Percentiles rank a stretch among this genome's conserved stretches.
Evolutionary conservation across 2,888 invertebrate genomes (phyloP).

Genomic region (Tetrapedia diversipes): DNA sequence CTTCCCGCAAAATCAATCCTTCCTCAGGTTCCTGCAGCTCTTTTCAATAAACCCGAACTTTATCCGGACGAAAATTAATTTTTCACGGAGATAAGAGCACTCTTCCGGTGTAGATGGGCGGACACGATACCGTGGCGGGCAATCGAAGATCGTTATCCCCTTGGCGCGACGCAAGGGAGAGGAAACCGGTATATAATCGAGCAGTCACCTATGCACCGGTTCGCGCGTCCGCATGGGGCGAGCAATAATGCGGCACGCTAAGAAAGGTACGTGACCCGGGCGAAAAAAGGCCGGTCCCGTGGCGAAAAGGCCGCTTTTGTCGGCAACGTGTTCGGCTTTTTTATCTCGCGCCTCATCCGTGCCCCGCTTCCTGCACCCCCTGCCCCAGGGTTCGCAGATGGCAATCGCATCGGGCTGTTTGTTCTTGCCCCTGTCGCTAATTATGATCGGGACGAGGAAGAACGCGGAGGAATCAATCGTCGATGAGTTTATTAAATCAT

Average conservation of each 20-base stretch:
- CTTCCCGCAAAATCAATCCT: too few species aligned
- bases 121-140: conserved; percentile 31
- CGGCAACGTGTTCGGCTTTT: conserved; percentile 57
- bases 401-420: conserved; percentile 55
- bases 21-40: not conserved
- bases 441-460: not conserved
- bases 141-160: conserved; percentile 57
- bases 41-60: not conserved
- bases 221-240: conserved; percentile 49
- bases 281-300: conserved; percentile 41
- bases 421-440: conserved; percentile 36
- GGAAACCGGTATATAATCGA: conserved; percentile 69
- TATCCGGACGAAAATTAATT: conserved; percentile 37
- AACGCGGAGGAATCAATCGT: conserved; percentile 1
- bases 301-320: conserved; percentile 60
- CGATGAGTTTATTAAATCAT: not conserved
- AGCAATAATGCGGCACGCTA: conserved; percentile 61
- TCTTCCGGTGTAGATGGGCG: conserved; percentile 37
- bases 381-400: conserved; percentile 35
- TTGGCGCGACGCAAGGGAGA: conserved; percentile 30
- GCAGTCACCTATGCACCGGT: conserved; percentile 68
- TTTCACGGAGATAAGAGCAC: conserved; percentile 46
- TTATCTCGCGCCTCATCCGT: conserved; percentile 54
- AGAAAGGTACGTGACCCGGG: conserved; percentile 64
- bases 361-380: conserved; percentile 52